Evolutionary conservation across 2,113 vertebrate species (phyloP).

Genomic region (Phainopepla nitens): DNA sequence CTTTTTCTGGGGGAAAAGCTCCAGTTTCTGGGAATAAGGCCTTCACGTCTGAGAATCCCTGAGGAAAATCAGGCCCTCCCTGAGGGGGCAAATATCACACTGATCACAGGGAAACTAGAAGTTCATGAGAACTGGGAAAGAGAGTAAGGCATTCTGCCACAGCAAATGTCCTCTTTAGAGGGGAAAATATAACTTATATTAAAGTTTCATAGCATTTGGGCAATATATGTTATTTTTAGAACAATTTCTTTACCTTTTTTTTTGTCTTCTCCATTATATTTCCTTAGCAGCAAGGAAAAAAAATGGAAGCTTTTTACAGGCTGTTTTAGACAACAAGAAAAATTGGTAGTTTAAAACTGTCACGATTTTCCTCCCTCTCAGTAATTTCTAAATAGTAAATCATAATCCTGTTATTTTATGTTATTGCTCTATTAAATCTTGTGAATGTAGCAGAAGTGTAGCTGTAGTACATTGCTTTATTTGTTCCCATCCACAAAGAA

Average conservation of each 20-base stretch:
- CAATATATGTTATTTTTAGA: not conserved
- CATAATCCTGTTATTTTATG: not conserved
- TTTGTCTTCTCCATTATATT: not conserved
- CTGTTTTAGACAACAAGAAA: not conserved
- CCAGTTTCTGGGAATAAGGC: not conserved
- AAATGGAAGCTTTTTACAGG: not conserved
- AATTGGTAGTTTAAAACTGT: not conserved
- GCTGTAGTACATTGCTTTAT: not conserved
- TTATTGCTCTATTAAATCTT: not conserved
- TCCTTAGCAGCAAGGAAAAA: not conserved
- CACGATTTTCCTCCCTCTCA: not conserved
- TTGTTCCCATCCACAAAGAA: not conserved
- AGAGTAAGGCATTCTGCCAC: not conserved
- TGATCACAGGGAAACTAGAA: not conserved
- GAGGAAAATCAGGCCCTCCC: not conserved
- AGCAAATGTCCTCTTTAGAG: not conserved
- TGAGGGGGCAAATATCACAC: accelerated
- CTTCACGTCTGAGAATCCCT: not conserved
- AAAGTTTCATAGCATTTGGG: not conserved
- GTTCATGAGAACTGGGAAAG: not conserved
- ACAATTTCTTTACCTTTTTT: not conserved
- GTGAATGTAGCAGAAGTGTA: not conserved
- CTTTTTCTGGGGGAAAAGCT: not conserved
- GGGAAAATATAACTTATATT: not conserved
- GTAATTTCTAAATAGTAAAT: not conserved